Conservation (phyloP, 2,113 vertebrate genomes). For the Datnioides undecimradiatus region DNA sequence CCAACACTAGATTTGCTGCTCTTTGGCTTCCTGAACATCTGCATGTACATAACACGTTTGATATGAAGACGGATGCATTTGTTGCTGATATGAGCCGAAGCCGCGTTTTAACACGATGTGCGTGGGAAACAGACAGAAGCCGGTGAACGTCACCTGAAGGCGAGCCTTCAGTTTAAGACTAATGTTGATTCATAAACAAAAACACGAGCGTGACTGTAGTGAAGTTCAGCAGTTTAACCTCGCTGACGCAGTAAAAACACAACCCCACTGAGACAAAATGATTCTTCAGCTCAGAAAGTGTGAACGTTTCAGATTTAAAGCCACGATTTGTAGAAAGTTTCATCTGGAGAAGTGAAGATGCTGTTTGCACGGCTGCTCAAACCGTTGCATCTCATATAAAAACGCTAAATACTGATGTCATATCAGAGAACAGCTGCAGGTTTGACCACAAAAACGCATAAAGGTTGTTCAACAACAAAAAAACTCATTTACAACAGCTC, state of each 20-base stretch:
- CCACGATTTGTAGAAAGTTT: slow-evolving; percentile 16
- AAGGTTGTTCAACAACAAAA: neutral
- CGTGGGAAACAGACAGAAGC: no score
- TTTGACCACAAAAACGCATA: no score
- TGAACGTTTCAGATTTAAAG: neutral
- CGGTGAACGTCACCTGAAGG: no score
- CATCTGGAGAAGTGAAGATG: no score
- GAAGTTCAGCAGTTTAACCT: neutral
- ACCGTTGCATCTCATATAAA: neutral
- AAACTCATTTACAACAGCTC: neutral
- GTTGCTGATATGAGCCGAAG: slow-evolving; percentile 8
- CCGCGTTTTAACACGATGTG: slow-evolving; percentile 9
- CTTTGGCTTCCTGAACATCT: slow-evolving; percentile 24
- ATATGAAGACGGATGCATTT: neutral
- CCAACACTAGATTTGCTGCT: slow-evolving; percentile 20
- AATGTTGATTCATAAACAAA: slow-evolving; percentile 14
- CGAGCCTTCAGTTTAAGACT: no score
- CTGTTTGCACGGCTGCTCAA: neutral
- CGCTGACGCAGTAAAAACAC: no score
- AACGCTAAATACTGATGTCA: neutral
- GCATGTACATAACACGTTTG: neutral
- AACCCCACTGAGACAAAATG: neutral
- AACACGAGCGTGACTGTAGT: neutral
- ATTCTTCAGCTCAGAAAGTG: neutral
- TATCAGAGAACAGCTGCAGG: neutral